Evolutionary conservation across 2,888 invertebrate species (phyloP).

Genomic region (Leptopilina myrica): DNA sequence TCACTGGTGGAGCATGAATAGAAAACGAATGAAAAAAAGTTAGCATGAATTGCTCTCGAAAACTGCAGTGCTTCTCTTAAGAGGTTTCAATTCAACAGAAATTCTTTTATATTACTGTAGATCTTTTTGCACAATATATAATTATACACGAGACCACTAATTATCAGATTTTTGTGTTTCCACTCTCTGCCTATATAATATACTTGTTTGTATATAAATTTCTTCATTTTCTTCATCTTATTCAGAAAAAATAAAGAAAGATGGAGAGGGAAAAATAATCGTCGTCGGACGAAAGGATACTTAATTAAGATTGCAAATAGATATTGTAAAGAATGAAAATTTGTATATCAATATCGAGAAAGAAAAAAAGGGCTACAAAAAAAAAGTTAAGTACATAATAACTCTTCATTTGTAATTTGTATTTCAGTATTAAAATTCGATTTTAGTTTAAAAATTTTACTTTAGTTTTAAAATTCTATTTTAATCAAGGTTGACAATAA

Average conservation of each 20-base stretch:
- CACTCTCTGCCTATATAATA: constrained; percentile 1
- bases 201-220: not conserved
- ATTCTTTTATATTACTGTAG: constrained; percentile 56
- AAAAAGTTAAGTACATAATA: too few relatives aligned
- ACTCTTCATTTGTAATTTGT: too few relatives aligned
- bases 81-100: constrained; percentile 2
- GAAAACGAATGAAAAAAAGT: constrained; percentile 40
- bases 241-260: not conserved
- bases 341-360: not conserved
- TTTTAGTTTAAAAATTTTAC: too few relatives aligned
- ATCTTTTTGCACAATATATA: constrained; percentile 51
- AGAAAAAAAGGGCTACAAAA: not conserved
- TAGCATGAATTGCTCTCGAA: constrained; percentile 35
- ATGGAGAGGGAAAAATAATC: not conserved
- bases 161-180: constrained; percentile 59
- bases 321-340: not conserved
- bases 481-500: too few relatives aligned
- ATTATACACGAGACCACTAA: constrained; percentile 69
- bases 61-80: constrained; percentile 8
- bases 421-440: too few relatives aligned
- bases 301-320: not conserved
- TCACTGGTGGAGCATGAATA: constrained; percentile 16
- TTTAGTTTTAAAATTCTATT: too few relatives aligned
- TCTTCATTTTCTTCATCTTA: too few relatives aligned
- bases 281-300: not conserved